Percentiles rank a stretch among this genome's conserved stretches.
phyloP scores from a whole-genome alignment of 2,888 invertebrate species.

The Dasysyrphus albostriatus region DNA sequence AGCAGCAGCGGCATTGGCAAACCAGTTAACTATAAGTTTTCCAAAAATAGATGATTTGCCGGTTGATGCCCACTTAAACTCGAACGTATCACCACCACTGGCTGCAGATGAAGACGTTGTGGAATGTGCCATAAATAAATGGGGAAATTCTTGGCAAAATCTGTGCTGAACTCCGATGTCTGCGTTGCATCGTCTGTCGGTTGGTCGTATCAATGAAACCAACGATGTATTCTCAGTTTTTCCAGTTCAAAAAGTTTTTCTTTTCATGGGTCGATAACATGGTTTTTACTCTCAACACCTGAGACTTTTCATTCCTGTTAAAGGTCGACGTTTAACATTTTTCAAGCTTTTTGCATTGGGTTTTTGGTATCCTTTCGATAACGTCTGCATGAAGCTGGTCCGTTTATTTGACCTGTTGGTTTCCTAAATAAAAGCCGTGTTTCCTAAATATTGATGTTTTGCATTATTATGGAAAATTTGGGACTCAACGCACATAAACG shows the following conservation, averaged over 20 bases:
- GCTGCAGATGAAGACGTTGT: conserved; percentile 31
- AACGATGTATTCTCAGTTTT: background rate
- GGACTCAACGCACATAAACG: too few species aligned
- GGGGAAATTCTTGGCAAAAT: conserved; percentile 40
- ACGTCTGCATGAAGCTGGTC: too few species aligned
- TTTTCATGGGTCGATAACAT: background rate
- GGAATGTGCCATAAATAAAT: conserved; percentile 34
- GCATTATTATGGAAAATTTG: too few species aligned
- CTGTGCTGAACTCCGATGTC: conserved; percentile 1
- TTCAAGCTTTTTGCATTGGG: too few species aligned
- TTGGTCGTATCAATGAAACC: background rate
- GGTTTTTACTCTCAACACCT: background rate
- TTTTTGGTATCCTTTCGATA: too few species aligned
- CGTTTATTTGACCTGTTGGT: too few species aligned
- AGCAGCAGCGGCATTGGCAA: conserved; percentile 15
- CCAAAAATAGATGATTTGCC: conserved; percentile 57
- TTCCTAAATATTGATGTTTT: too few species aligned
- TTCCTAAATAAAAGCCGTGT: too few species aligned
- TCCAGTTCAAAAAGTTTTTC: background rate
- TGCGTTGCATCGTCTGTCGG: background rate
- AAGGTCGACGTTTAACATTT: background rate
- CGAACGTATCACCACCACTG: conserved; percentile 30
- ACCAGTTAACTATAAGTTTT: conserved; percentile 49
- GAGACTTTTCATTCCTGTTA: background rate
- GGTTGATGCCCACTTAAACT: conserved; percentile 46